A percentile compares a stretch with the other conserved stretches of the same genome.
These are phyloP conservation scores for Zaprionus lachaisei DNA, from an alignment of 1,140 invertebrate species.

Conservation along the genomic window DNA sequence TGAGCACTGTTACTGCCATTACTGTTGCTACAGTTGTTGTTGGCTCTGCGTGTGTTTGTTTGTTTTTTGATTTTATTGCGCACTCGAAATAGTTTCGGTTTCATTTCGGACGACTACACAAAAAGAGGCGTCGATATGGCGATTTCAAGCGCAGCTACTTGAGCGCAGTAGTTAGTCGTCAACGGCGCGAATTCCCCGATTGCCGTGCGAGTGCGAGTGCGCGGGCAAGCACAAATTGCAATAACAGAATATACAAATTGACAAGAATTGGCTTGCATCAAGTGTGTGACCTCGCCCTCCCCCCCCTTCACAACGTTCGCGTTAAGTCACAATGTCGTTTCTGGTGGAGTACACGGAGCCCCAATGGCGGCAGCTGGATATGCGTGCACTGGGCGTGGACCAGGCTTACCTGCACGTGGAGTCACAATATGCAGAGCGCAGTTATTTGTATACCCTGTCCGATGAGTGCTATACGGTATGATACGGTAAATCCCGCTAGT, in stretches of 20 bases:
- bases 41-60: conserved; percentile 11
- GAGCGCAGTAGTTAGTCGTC: conserved; percentile 44
- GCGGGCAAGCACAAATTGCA: conserved; percentile 25
- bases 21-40: conserved; percentile 32
- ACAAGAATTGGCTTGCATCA: conserved; percentile 20
- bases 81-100: conserved; percentile 78
- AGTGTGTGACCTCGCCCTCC: conserved; percentile 22
- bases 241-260: conserved; percentile 13
- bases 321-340: conserved; percentile 53
- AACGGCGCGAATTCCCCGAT: conserved; percentile 24
- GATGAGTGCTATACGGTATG: conserved; percentile 76
- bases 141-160: conserved; percentile 46
- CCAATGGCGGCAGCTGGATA: conserved; percentile 72
- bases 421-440: conserved; percentile 34
- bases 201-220: conserved; percentile 6
- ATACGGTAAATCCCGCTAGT: conserved; percentile 17
- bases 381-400: conserved; percentile 72
- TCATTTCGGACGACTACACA: conserved; percentile 49
- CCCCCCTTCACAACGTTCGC: neutral
- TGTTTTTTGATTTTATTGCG: conserved; percentile 71
- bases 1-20: neutral
- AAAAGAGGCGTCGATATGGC: conserved; percentile 51
- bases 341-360: conserved; percentile 80
- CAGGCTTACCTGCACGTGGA: conserved; percentile 68
- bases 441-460: conserved; percentile 70